Base-by-base conservation (phyloP, 2,888 invertebrate genomes). In the Ophion obscuratus region DNA sequence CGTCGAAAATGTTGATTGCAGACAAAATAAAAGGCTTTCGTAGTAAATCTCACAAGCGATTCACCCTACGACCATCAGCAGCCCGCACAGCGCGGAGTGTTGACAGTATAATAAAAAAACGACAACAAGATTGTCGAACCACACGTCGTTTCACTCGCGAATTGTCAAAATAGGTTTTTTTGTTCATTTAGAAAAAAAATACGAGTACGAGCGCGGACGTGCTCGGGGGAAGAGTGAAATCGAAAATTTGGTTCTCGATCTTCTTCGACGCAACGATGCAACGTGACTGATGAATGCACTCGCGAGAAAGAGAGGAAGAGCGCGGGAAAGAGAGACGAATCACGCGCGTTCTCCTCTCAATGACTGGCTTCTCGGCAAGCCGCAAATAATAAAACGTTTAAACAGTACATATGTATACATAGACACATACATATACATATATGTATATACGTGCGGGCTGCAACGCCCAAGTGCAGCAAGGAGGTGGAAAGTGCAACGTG, bases 221-320 rank as follows among this genome's bases (percentile, higher is more conserved):
- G 17, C 40, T 11, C 3, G 47, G 17, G 68, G 47, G 11, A 20
- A 47, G 11, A 10, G 11, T 14, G 36, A 36, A 53, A 57, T 53
- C 17, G 6, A 20, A 74, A 62, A 9, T 40, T 44, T 62, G 4
- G 10, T 36, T 57, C 44, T 14, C 53, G 76, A 73, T 66, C 66
- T 57, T 81, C 76, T 20, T 61, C 71, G 75, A 36, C 40, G 14
- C 75, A 67, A 76, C 27, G 80, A 66, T 66, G 84, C 70, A 36
- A 59, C 64, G 84, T 61, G 53, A 84, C 80, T 80, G 81, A 44
- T 62, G 61, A 61, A 87, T 87, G 88, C 87, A 87, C 85, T 84
- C 64, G 81, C 62, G 75, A 47, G 66, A 76, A 70, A 86, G 66
- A 84, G 57, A 71, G 44, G n/a, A 64, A 83, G 71, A 81, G 70